A percentile compares a stretch with the other conserved stretches of the same genome.
phyloP scores from a whole-genome alignment of 2,113 vertebrate genomes.

The Probosciger aterrimus region DNA sequence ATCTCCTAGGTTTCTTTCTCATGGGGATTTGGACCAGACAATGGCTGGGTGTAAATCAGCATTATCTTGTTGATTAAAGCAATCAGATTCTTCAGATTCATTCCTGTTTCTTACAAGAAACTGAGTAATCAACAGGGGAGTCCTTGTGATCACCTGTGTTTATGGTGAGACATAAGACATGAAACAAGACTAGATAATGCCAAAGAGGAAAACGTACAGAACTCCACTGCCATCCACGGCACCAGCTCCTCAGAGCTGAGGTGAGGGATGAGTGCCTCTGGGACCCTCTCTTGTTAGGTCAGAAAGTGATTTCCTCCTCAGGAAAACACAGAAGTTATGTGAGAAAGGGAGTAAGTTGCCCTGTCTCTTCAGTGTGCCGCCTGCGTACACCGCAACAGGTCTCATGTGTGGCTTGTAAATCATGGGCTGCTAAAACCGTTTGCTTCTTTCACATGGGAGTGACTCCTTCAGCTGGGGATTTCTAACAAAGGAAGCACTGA shows the following conservation, averaged over 20 bases:
- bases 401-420: not conserved
- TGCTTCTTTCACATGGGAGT: rapidly evolving
- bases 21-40: not conserved
- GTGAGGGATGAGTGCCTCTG: not conserved
- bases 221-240: not conserved
- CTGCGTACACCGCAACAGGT: not conserved
- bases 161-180: not conserved
- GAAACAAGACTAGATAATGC: not conserved
- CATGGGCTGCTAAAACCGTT: not conserved
- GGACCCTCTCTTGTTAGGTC: not conserved
- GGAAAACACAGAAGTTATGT: not conserved
- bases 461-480: not conserved
- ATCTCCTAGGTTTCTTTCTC: not conserved
- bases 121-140: rapidly evolving
- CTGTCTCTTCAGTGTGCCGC: too few relatives aligned
- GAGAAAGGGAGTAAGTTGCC: not conserved
- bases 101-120: not conserved
- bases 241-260: not conserved
- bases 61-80: not conserved
- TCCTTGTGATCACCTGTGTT: not conserved
- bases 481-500: not conserved
- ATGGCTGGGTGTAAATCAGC: not conserved
- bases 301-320: not conserved
- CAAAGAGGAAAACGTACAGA: not conserved
- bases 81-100: not conserved